Evolutionary conservation across 1,140 invertebrate genomes (phyloP).

Genomic region (Trichogramma pretiosum): DNA sequence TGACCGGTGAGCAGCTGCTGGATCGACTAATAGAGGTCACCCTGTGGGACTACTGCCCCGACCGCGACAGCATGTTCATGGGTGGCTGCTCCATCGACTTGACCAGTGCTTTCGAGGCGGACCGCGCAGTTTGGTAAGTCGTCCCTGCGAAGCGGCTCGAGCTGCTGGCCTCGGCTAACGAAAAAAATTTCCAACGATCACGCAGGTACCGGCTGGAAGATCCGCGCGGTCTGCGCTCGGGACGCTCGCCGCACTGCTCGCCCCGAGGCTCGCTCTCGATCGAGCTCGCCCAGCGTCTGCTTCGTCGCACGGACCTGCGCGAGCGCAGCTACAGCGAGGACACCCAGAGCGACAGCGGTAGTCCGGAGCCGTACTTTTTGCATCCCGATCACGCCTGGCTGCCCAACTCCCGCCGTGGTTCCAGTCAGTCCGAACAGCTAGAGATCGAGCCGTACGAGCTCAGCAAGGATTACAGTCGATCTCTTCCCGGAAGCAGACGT

Average conservation of each 20-base stretch:
- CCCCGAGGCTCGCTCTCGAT: conserved; percentile 67
- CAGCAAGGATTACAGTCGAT: conserved; percentile 74
- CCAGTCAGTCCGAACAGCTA: conserved; percentile 74
- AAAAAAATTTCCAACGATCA: no score
- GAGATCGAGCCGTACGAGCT: conserved; percentile 79
- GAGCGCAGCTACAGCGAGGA: conserved; percentile 44
- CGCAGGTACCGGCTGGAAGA: conserved; percentile 68
- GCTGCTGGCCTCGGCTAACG: no score
- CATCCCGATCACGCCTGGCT: conserved; percentile 78
- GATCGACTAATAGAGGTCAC: conserved; percentile 75
- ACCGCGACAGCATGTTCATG: conserved; percentile 72
- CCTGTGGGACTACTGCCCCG: conserved; percentile 75
- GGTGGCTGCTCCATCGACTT: conserved; percentile 74
- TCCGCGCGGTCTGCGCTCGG: conserved; percentile 54
- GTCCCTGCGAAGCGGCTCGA: background rate
- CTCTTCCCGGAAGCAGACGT: conserved; percentile 70
- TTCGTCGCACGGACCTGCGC: conserved; percentile 48
- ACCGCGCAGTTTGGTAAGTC: conserved; percentile 67
- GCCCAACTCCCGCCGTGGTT: conserved; percentile 65
- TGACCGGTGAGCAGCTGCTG: conserved; percentile 67
- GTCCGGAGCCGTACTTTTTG: conserved; percentile 52
- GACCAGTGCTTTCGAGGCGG: conserved; percentile 74
- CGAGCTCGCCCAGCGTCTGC: conserved; percentile 49
- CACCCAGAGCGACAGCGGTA: conserved; percentile 42
- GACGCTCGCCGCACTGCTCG: conserved; percentile 64